Evolutionary conservation across 2,113 vertebrate genomes (phyloP).

Genomic region (Raphicerus campestris): DNA sequence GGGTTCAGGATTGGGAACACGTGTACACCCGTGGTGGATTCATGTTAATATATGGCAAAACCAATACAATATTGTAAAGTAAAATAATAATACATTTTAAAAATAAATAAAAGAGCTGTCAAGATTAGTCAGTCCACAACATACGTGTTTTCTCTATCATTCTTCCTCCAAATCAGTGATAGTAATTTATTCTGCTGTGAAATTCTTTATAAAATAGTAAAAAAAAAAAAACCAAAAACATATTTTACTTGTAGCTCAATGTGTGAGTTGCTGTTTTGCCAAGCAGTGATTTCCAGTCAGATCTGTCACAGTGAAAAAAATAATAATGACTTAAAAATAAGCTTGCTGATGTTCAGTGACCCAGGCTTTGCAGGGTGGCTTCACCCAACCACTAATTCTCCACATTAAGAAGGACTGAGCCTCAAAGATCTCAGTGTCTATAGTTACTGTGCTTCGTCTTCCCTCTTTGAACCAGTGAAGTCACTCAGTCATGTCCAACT

Average conservation of each 20-base stretch:
- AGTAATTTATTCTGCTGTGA: constrained; percentile 26
- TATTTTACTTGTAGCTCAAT: constrained; percentile 19
- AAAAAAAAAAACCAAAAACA: background rate
- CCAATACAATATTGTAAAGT: too few relatives aligned
- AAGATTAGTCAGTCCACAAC: constrained; percentile 19
- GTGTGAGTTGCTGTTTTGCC: background rate
- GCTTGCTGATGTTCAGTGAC: background rate
- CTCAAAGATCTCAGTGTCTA: background rate
- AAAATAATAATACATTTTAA: too few relatives aligned
- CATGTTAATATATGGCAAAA: too few relatives aligned
- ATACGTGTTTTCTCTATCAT: background rate
- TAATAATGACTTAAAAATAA: background rate
- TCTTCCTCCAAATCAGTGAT: background rate
- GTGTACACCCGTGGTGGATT: too few relatives aligned
- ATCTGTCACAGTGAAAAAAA: background rate
- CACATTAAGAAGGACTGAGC: background rate
- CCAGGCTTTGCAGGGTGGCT: background rate
- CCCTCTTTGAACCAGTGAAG: background rate
- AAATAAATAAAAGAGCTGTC: background rate
- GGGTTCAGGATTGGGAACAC: too few relatives aligned
- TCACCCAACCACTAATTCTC: background rate
- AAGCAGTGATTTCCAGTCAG: constrained; percentile 6
- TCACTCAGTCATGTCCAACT: background rate
- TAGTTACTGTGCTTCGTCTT: background rate
- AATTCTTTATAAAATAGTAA: constrained; percentile 49